These are phyloP conservation scores for Caracal caracal DNA, from an alignment of 2,113 vertebrate genomes.

Conservation along the genomic window DNA sequence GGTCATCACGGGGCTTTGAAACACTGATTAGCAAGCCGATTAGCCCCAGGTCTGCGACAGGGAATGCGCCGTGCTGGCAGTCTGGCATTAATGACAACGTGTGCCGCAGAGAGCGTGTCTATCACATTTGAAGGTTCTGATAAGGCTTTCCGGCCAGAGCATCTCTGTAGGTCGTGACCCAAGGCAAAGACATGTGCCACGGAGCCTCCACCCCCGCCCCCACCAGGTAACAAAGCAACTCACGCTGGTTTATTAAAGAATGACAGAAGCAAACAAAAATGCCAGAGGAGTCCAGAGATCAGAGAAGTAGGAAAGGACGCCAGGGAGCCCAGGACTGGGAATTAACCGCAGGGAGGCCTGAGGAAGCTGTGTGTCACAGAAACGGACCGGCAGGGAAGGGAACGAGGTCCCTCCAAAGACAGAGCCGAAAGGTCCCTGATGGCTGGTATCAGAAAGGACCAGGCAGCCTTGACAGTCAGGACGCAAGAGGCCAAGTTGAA, in stretches of 20 bases:
- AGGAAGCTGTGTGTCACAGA: neutral
- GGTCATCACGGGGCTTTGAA: neutral
- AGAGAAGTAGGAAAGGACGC: neutral
- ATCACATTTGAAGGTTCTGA: neutral
- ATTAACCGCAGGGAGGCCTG: neutral
- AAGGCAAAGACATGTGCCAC: neutral
- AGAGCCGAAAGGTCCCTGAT: neutral
- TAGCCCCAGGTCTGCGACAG: neutral
- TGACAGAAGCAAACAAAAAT: neutral
- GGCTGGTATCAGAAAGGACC: neutral
- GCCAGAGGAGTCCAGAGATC: neutral
- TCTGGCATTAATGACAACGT: neutral
- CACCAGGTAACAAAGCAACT: neutral
- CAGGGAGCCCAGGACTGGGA: neutral
- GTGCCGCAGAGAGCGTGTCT: neutral
- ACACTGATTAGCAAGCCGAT: neutral
- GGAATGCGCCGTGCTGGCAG: accelerated
- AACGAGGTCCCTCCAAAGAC: neutral
- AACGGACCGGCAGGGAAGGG: neutral
- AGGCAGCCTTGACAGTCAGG: neutral
- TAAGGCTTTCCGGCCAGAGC: neutral
- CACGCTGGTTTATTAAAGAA: neutral
- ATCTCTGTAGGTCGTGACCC: neutral
- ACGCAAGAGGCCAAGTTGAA: neutral
- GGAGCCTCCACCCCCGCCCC: neutral